Conservation (phyloP, 35 echinoderm and acorn worm genomes). For the Diadema setosum region DNA sequence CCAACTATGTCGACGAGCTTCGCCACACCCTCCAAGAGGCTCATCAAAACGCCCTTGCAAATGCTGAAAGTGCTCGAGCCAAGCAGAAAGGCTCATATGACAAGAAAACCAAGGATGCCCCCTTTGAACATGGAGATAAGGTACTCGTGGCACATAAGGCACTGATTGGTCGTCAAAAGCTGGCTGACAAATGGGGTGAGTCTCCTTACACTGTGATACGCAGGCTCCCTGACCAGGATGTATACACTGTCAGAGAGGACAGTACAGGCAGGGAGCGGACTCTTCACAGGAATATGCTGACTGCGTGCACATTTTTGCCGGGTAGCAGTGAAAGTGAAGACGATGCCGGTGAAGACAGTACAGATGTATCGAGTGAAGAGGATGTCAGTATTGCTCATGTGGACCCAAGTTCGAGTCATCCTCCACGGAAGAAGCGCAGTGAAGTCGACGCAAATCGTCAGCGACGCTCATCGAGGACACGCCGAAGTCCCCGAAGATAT, state of each 20-base stretch:
- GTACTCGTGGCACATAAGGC: constrained; percentile 15
- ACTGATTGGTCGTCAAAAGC: constrained; percentile 1
- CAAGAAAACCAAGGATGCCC: neutral
- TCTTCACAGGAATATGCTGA: constrained; percentile 30
- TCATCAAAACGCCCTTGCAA: neutral
- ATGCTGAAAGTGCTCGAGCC: neutral
- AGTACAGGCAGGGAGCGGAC: neutral
- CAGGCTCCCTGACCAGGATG: neutral
- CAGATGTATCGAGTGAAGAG: neutral
- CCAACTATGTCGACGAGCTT: neutral
- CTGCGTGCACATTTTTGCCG: neutral
- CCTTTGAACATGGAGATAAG: neutral
- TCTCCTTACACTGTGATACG: constrained; percentile 12
- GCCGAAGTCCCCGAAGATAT: neutral
- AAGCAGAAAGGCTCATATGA: neutral
- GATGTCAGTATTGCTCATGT: neutral
- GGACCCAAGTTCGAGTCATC: neutral
- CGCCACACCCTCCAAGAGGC: neutral
- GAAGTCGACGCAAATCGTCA: too few relatives aligned
- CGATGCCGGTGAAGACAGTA: neutral
- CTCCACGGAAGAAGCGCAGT: too few relatives aligned
- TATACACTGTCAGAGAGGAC: neutral
- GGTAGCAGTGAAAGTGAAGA: neutral
- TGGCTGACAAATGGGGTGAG: constrained; percentile 47
- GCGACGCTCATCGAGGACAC: neutral